These are phyloP conservation scores for Linyphia triangularis DNA, from an alignment of 2,888 invertebrate genomes.

Conservation along the genomic window DNA sequence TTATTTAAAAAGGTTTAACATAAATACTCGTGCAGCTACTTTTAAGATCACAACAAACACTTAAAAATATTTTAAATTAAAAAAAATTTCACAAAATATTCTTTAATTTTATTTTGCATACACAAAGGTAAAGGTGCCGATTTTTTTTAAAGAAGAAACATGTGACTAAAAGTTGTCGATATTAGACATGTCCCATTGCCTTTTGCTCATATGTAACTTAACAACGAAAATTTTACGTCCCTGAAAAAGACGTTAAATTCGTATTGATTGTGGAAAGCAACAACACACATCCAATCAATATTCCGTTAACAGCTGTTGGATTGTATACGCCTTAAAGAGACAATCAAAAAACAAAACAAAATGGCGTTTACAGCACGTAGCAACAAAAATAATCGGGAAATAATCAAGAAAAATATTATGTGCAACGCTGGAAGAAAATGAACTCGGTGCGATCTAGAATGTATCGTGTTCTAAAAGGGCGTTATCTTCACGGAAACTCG, in stretches of 20 bases:
- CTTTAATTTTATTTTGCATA: too few species aligned
- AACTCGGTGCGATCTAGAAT: constrained; percentile 37
- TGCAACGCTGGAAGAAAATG: constrained; percentile 44
- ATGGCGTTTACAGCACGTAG: constrained; percentile 20
- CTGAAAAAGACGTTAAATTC: constrained; percentile 9
- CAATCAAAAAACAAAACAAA: constrained; percentile 14
- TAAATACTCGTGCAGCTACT: too few species aligned
- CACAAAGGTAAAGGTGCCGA: too few species aligned
- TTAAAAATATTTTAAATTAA: too few species aligned
- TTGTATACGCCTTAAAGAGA: constrained; percentile 24
- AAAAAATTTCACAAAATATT: too few species aligned
- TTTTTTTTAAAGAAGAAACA: too few species aligned
- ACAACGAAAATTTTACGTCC: neutral
- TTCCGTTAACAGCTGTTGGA: constrained; percentile 61
- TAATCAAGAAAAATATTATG: constrained; percentile 42
- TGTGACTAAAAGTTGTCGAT: too few species aligned
- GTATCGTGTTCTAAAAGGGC: constrained; percentile 56
- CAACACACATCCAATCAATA: constrained; percentile 41
- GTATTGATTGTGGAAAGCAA: constrained; percentile 9
- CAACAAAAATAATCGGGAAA: constrained; percentile 51
- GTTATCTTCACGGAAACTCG: neutral
- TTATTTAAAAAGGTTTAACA: too few species aligned
- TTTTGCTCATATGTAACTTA: too few species aligned
- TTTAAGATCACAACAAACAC: too few species aligned
- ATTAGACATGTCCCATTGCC: too few species aligned